phyloP scores from a whole-genome alignment of 2,888 invertebrate genomes.

The Hirudinaria manillensis region DNA sequence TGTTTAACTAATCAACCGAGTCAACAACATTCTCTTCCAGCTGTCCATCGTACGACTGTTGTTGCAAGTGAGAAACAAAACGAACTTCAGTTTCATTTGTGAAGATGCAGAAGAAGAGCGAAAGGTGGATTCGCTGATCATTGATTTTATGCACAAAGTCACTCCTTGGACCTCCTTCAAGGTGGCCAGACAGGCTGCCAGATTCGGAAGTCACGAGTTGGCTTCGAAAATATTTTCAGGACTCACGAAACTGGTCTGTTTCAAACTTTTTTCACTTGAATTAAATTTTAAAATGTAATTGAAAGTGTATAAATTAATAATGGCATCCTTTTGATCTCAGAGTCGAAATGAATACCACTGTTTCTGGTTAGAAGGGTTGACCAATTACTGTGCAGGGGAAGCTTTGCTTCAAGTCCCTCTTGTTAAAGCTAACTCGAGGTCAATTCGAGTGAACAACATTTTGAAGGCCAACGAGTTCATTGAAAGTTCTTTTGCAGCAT shows the following conservation, averaged over 20 bases:
- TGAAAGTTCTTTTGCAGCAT: background rate
- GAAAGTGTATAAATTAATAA: background rate
- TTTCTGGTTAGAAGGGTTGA: constrained; percentile 13
- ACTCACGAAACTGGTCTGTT: constrained; percentile 58
- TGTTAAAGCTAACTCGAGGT: background rate
- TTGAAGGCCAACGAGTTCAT: background rate
- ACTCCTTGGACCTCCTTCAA: background rate
- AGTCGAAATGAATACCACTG: constrained; percentile 1
- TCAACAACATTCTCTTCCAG: background rate
- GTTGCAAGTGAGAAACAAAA: background rate
- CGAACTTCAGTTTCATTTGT: background rate
- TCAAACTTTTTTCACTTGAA: no score
- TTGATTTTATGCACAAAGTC: background rate
- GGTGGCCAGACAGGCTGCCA: constrained; percentile 77
- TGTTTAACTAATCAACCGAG: no score
- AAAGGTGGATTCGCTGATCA: background rate
- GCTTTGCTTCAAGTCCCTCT: background rate
- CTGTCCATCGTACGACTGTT: constrained; percentile 1
- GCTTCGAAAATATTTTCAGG: constrained; percentile 64
- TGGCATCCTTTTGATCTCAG: background rate
- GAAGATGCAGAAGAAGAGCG: background rate
- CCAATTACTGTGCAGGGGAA: background rate
- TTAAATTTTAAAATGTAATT: background rate
- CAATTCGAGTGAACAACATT: background rate
- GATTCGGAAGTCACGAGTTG: constrained; percentile 71